These are phyloP conservation scores for Tretioscincus oriximinensis DNA, from an alignment of 2,113 vertebrate genomes.

Conservation along the genomic window DNA sequence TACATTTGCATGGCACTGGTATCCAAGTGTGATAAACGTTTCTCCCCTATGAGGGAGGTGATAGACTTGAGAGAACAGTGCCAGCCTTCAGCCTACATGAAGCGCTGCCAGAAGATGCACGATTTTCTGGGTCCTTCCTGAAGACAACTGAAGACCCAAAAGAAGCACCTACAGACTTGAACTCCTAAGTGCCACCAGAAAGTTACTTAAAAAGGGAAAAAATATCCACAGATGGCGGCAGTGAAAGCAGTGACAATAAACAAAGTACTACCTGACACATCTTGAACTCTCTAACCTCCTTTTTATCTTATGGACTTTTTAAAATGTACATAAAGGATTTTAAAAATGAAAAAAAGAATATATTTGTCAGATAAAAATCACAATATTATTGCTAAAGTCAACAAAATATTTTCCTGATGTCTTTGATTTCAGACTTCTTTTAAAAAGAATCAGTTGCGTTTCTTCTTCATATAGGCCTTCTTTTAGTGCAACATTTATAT, in stretches of 20 bases:
- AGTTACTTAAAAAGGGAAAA: slow-evolving; percentile 79
- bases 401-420: slow-evolving; percentile 86
- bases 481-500: slow-evolving; percentile 81
- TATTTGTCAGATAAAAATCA: slow-evolving; percentile 87
- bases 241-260: slow-evolving; percentile 83
- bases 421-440: slow-evolving; percentile 81
- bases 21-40: slow-evolving; percentile 91
- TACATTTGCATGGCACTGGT: slow-evolving; percentile 96
- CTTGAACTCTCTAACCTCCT: slow-evolving; percentile 87
- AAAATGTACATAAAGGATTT: slow-evolving; percentile 85
- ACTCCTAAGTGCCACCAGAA: slow-evolving; percentile 86
- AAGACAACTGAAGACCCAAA: slow-evolving; percentile 76
- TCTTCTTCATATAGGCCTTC: slow-evolving; percentile 77
- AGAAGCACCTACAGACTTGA: slow-evolving; percentile 87
- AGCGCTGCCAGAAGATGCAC: slow-evolving; percentile 81
- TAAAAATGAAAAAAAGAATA: slow-evolving; percentile 77
- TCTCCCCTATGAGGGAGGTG: slow-evolving; percentile 69
- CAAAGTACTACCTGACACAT: slow-evolving; percentile 91
- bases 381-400: slow-evolving; percentile 85
- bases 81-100: slow-evolving; percentile 79
- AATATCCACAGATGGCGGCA: slow-evolving; percentile 82
- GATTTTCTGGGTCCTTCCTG: slow-evolving; percentile 77
- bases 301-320: slow-evolving; percentile 87
- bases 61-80: slow-evolving; percentile 75
- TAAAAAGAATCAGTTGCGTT: slow-evolving; percentile 75